These are phyloP conservation scores for Python bivittatus DNA, from an alignment of 2,113 vertebrate species.

Conservation along the genomic window DNA sequence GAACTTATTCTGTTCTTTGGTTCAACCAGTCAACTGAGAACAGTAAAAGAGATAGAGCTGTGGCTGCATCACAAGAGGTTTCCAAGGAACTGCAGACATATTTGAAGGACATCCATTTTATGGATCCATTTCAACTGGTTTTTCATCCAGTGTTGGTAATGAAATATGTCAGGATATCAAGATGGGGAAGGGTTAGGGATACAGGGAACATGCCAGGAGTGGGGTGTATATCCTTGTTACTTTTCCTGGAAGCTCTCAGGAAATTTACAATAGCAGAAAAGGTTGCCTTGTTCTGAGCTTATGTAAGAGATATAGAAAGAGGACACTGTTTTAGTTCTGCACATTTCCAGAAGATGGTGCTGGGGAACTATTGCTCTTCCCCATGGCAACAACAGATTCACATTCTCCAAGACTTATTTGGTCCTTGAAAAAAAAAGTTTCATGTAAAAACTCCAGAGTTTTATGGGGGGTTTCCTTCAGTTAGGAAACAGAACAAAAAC, in stretches of 20 bases:
- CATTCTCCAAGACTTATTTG: not conserved
- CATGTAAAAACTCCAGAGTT: not conserved
- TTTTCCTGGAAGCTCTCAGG: not conserved
- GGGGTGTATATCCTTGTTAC: not conserved
- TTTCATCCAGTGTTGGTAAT: not conserved
- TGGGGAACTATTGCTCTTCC: not conserved
- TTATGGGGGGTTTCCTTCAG: not conserved
- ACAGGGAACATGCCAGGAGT: not conserved
- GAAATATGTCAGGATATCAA: not conserved
- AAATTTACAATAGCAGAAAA: not conserved
- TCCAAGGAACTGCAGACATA: not conserved
- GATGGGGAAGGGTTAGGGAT: not conserved
- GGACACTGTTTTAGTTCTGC: not conserved
- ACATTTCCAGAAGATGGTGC: conserved; percentile 9
- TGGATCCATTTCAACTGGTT: not conserved
- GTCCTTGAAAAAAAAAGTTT: not conserved
- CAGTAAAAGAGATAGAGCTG: not conserved
- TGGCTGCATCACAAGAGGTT: not conserved
- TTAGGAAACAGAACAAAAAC: not conserved
- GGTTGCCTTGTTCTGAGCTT: not conserved
- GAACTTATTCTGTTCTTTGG: not conserved
- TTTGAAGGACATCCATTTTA: not conserved
- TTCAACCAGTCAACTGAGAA: not conserved
- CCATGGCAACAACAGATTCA: not conserved
- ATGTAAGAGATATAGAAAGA: not conserved